Evolutionary conservation across 2,797 vertebrate genomes (phyloP).

Genomic region (Lagocephalus sceleratus): DNA sequence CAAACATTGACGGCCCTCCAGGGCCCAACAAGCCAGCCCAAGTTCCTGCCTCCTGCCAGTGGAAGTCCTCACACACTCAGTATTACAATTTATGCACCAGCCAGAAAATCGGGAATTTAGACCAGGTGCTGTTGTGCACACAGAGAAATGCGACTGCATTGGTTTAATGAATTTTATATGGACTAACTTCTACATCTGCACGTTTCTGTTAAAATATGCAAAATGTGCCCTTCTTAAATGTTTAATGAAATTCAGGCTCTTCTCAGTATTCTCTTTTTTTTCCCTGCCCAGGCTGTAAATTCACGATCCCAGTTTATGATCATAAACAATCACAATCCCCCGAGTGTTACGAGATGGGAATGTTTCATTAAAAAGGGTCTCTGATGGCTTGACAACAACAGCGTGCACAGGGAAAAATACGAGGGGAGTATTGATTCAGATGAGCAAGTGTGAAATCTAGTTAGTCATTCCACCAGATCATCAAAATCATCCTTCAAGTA

Average conservation of each 20-base stretch:
- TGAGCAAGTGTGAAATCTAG: background rate
- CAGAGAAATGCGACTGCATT: too few relatives aligned
- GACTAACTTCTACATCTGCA: too few relatives aligned
- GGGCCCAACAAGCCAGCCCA: slow-evolving; percentile 57
- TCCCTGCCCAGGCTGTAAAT: background rate
- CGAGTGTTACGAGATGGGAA: background rate
- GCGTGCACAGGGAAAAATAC: background rate
- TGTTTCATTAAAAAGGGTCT: background rate
- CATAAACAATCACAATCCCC: background rate
- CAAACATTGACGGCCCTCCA: slow-evolving; percentile 62
- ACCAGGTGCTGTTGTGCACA: slow-evolving; percentile 25
- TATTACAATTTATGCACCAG: slow-evolving; percentile 9
- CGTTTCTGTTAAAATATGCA: too few relatives aligned
- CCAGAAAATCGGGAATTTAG: slow-evolving; percentile 33
- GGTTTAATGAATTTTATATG: too few relatives aligned
- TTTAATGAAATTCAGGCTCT: background rate
- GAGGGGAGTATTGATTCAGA: background rate
- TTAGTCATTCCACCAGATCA: background rate
- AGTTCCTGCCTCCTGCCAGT: slow-evolving; percentile 45
- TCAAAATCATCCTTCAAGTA: background rate
- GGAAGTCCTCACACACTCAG: slow-evolving; percentile 13
- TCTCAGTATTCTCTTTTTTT: background rate
- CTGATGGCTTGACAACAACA: background rate
- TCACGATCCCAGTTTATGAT: background rate
- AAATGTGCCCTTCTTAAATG: too few relatives aligned